A percentile compares a stretch with the other conserved stretches of the same genome.
These are phyloP conservation scores for Acleris holmiana DNA, from an alignment of 2,888 invertebrate species.

Conservation along the genomic window DNA sequence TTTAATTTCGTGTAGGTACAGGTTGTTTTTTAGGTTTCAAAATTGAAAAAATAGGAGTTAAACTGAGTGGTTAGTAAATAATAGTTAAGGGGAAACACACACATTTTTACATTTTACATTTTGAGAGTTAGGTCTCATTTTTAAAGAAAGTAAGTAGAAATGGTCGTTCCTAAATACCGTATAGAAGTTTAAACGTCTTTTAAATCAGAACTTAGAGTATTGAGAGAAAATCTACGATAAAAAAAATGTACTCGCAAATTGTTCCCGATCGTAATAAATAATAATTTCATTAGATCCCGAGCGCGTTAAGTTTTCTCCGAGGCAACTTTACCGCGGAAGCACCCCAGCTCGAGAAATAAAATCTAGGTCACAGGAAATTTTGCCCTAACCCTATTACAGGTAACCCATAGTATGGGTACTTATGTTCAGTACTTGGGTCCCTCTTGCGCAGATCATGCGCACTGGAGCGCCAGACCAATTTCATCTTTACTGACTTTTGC, in stretches of 20 bases:
- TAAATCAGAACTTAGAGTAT: no score
- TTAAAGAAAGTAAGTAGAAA: no score
- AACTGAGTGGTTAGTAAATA: no score
- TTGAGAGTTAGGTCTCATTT: no score
- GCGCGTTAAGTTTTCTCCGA: conserved; percentile 28
- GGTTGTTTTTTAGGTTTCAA: no score
- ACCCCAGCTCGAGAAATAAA: conserved; percentile 49
- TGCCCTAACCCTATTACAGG: conserved; percentile 53
- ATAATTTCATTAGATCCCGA: conserved; percentile 28
- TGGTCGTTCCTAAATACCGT: no score
- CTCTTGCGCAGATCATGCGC: conserved; percentile 79
- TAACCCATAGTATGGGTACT: conserved; percentile 46
- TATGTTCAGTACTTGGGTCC: conserved; percentile 52
- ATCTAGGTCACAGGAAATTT: conserved; percentile 71
- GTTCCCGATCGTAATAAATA: conserved; percentile 28
- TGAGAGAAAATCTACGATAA: background rate
- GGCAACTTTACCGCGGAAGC: conserved; percentile 29
- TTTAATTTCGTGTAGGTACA: no score
- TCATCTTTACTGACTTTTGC: conserved; percentile 56
- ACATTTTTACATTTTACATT: no score
- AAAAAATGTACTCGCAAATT: conserved; percentile 21
- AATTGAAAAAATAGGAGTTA: no score
- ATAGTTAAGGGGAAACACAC: no score
- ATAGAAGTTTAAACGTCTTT: no score
- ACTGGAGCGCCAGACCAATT: conserved; percentile 50